Percentiles rank a stretch among this genome's conserved stretches.
These are phyloP conservation scores for Monopis laevigella DNA, from an alignment of 2,888 invertebrate species.

Conservation along the genomic window DNA sequence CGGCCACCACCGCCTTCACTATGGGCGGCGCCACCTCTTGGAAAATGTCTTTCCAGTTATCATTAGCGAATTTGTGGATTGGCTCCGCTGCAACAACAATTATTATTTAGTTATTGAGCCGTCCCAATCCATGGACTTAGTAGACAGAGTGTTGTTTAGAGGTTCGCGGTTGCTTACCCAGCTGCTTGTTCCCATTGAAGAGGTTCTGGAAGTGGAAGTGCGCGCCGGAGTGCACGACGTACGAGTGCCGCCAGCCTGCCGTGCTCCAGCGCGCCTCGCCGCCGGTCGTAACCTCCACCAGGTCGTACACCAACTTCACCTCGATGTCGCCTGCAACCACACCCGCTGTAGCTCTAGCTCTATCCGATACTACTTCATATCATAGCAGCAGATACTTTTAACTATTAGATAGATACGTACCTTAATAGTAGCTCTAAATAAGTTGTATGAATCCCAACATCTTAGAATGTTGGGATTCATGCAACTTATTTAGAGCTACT, in stretches of 20 bases:
- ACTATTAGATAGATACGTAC: too few relatives aligned
- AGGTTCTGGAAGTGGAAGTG: conserved; percentile 46
- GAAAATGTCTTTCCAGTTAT: conserved; percentile 48
- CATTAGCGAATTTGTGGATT: conserved; percentile 41
- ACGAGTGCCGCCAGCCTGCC: conserved; percentile 30
- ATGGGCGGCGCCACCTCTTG: conserved; percentile 51
- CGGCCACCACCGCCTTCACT: conserved; percentile 35
- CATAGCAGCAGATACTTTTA: too few relatives aligned
- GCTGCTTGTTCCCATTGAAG: conserved; percentile 41
- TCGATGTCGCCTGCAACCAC: conserved; percentile 38
- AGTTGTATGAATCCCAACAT: too few relatives aligned
- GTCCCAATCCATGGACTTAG: too few relatives aligned
- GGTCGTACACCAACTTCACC: conserved; percentile 35
- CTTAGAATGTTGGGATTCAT: too few relatives aligned
- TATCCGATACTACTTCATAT: too few relatives aligned
- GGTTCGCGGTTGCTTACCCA: conserved; percentile 47
- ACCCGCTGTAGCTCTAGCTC: too few relatives aligned
- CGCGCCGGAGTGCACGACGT: conserved; percentile 34
- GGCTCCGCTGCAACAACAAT: conserved; percentile 34
- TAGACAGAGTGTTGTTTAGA: too few relatives aligned
- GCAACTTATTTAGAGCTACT: too few relatives aligned
- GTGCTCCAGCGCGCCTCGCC: conserved; percentile 38
- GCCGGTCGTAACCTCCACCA: conserved; percentile 22
- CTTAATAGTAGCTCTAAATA: too few relatives aligned
- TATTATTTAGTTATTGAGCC: too few relatives aligned